phyloP scores from a whole-genome alignment of 2,888 invertebrate genomes.

The Dysmachus trigonus region DNA sequence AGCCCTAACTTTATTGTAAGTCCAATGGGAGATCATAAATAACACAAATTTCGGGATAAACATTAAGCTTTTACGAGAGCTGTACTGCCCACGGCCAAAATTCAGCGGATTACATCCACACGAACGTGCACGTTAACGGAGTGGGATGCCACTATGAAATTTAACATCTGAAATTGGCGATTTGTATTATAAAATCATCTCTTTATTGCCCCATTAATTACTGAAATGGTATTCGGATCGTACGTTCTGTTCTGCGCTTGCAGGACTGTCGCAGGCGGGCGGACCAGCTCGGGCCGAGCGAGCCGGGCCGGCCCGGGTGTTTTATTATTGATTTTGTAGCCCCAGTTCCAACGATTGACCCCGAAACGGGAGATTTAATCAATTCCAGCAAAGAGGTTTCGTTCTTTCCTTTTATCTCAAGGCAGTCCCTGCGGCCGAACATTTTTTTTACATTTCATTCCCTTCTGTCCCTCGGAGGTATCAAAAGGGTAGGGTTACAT shows the following conservation, averaged over 20 bases:
- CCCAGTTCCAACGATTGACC: slow-evolving; percentile 35
- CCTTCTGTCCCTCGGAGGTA: slow-evolving; percentile 22
- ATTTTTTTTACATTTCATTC: slow-evolving; percentile 31
- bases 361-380: slow-evolving; percentile 37
- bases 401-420: slow-evolving; percentile 38
- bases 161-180: slow-evolving; percentile 27
- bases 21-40: slow-evolving; percentile 36
- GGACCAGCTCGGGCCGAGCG: background rate
- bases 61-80: slow-evolving; percentile 42
- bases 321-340: slow-evolving; percentile 35
- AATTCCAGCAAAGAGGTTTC: slow-evolving; percentile 35
- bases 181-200: slow-evolving; percentile 31
- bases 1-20: slow-evolving; percentile 31
- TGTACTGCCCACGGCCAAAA: slow-evolving; percentile 18
- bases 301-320: background rate
- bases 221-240: slow-evolving; percentile 20
- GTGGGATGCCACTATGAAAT: slow-evolving; percentile 17
- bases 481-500: slow-evolving; percentile 42
- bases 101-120: slow-evolving; percentile 19
- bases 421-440: slow-evolving; percentile 10
- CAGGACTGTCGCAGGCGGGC: background rate
- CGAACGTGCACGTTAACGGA: slow-evolving; percentile 3
- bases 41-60: slow-evolving; percentile 41
- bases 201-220: slow-evolving; percentile 40
- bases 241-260: background rate